These are phyloP conservation scores for Caenorhabditis briggsae DNA, from an alignment of 1,140 invertebrate species.

Conservation along the genomic window DNA sequence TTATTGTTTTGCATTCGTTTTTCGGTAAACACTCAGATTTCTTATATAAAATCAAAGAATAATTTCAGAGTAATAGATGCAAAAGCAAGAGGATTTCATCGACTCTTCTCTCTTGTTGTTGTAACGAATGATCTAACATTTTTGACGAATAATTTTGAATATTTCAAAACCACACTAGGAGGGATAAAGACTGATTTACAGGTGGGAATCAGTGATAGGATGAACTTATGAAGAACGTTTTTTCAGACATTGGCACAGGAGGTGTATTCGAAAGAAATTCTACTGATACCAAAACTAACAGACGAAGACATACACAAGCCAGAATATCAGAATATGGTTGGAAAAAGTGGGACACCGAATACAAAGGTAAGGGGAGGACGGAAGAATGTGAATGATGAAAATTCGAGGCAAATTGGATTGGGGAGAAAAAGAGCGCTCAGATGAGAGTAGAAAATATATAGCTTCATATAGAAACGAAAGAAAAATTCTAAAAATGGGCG, in stretches of 20 bases:
- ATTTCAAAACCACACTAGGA: constrained; percentile 23
- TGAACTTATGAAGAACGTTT: neutral
- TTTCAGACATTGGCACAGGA: constrained; percentile 37
- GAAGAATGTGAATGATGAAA: neutral
- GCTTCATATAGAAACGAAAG: neutral
- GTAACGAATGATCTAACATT: constrained; percentile 50
- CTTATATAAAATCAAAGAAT: neutral
- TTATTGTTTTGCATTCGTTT: constrained; percentile 55
- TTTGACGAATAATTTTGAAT: constrained; percentile 56
- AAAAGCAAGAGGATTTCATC: constrained; percentile 49
- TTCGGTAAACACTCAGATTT: constrained; percentile 44
- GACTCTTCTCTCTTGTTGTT: constrained; percentile 55
- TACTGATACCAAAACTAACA: constrained; percentile 6
- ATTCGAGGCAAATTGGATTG: neutral
- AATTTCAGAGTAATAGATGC: constrained; percentile 50
- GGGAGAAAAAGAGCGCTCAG: neutral
- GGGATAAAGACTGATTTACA: constrained; percentile 48
- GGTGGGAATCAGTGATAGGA: neutral
- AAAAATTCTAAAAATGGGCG: too few relatives aligned
- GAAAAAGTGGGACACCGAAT: constrained; percentile 4
- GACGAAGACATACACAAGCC: constrained; percentile 49
- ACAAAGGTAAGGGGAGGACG: neutral
- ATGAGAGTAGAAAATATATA: neutral
- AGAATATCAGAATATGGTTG: constrained; percentile 43
- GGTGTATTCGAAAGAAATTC: neutral